These are phyloP conservation scores for Ectemnius continuus DNA, from an alignment of 2,888 invertebrate genomes.

Conservation along the genomic window DNA sequence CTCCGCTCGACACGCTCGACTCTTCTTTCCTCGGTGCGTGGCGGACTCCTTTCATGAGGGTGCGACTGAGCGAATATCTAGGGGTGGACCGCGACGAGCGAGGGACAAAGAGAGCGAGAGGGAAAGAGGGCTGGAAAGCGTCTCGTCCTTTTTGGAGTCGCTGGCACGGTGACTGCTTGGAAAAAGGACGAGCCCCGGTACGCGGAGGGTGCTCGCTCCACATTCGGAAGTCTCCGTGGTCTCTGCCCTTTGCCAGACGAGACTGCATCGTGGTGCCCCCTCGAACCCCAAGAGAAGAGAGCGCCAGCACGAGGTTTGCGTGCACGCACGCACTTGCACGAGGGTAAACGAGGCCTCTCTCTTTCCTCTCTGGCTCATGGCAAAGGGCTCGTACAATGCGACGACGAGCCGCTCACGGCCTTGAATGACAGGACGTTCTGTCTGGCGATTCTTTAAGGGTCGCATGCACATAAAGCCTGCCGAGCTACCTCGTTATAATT, in stretches of 20 bases:
- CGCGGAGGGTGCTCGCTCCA: slow-evolving; percentile 17
- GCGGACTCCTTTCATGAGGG: slow-evolving; percentile 53
- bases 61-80: slow-evolving; percentile 38
- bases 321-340: no score
- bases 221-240: slow-evolving; percentile 15
- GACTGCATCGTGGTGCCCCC: slow-evolving; percentile 61
- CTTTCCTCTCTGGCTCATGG: slow-evolving; percentile 16
- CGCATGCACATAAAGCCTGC: slow-evolving; percentile 37
- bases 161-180: slow-evolving; percentile 27
- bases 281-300: background rate
- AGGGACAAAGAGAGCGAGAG: background rate
- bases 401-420: slow-evolving; percentile 25
- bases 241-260: slow-evolving; percentile 10
- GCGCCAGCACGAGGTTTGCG: no score
- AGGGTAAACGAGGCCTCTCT: background rate
- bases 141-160: slow-evolving; percentile 37
- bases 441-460: slow-evolving; percentile 29
- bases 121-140: slow-evolving; percentile 11
- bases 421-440: slow-evolving; percentile 29
- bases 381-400: slow-evolving; percentile 42
- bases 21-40: slow-evolving; percentile 46
- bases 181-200: slow-evolving; percentile 13
- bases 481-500: slow-evolving; percentile 16
- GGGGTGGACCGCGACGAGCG: slow-evolving; percentile 3
- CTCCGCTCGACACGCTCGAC: slow-evolving; percentile 14